Base-by-base conservation (phyloP, 2,797 vertebrate species). In the Gephyroberyx darwinii region DNA sequence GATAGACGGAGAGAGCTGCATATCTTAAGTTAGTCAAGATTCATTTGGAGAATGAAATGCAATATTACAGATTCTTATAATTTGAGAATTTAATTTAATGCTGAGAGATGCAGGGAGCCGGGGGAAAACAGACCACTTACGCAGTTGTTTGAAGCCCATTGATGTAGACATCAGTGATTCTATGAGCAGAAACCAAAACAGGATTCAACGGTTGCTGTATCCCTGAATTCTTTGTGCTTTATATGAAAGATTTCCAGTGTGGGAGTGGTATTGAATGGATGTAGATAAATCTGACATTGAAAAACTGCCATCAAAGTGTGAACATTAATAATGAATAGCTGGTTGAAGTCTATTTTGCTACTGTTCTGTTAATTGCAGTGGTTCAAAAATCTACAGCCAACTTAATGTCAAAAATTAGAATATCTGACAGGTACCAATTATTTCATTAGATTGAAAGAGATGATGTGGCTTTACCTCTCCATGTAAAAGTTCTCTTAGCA, bases 71-170 rank as follows among this genome's bases (percentile, higher is more conserved):
- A 62, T 69, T 76, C 17, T 56, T 5, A 35, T 70, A 52, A 53
- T 7, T 5, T 50, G 64, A 69, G 37, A 62, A 66, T 75, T 69
- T 10, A 47, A 70, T 77, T 72, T 63, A 48, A 59, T 30, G 43
- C 68, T 61, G 12, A 9, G 2, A 41, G 55, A 65, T 68, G 12
- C 14, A 41, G 50, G 8, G 33, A 35, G 33, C 33, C 26, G 8
- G 33, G 17, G 0, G 1, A 63, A 77, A 67, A 73, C 22, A 58
- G 16, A 55, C 14, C 33, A 26, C 43, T 71, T 56, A 35, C 47
- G 52, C 8, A 57, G 35, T 57, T 22, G 35, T 41, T 16, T 51
- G 63, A 66, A 53, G 31, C 33, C 30, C 4, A 50, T 1, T 52
- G 7, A 61, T 53, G 20, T 37, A 12, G 6, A 12, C 31, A 26